Evolutionary conservation across 2,113 vertebrate genomes (phyloP), one percentile per base, ranked within the genome.

Genomic region (Cyrtonyx montezumae): DNA sequence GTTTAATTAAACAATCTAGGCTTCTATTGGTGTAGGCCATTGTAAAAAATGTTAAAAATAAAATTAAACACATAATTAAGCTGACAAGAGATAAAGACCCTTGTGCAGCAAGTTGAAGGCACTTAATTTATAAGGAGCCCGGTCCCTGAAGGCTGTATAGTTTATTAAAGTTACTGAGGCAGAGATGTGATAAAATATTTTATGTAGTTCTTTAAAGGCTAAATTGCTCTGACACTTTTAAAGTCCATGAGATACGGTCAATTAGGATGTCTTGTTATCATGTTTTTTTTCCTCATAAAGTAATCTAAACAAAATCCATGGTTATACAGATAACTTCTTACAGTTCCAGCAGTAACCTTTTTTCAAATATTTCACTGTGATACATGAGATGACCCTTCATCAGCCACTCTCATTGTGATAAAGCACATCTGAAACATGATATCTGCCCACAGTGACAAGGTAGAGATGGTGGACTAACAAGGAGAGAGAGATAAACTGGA

Each of bases 21-120:
- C 96, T 98, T 95, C 86, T 98, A 42, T 90, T 98, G 97, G 98
- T 97, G 96, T 98, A 97, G 98, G 98, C 98, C 98, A 98, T 98
- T 99, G 98, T 97, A 97, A 97, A 98, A 98, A 99, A 98, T 98
- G 97, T 98, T 98, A 98, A 98, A 99, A 99, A 99, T 99, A 99
- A 99, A 99, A 99, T 99, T 98, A 99, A 99, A 98, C 97, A 98
- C 97, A 98, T 99, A 99, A 99, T 99, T 99, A 99, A 99, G 97
- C 98, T 97, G 98, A 98, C 96, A 97, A 98, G 97, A 98, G 98
- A 99, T 99, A 99, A 99, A 98, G 97, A 98, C 96, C 98, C 98
- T 98, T 98, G 97, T 97, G 96, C 97, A 98, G 97, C 97, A 97
- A 97, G 97, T 97, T 97, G 97, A 98, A 99, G 96, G 96, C 96